Evolutionary conservation across 2,797 vertebrate species (phyloP).

Genomic region (Adelosebastes latens): DNA sequence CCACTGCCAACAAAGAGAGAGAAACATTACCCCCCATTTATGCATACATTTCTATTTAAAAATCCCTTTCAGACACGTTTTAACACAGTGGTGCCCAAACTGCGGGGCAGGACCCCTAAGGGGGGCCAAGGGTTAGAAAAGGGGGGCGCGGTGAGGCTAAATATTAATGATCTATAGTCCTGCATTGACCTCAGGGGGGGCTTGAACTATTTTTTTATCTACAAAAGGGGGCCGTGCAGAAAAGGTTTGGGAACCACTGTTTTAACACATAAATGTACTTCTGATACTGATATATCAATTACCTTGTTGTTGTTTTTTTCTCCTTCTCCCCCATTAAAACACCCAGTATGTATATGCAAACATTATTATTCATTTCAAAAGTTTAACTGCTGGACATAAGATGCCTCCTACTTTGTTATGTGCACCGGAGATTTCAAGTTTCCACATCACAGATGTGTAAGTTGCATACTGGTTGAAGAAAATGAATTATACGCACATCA

Average conservation of each 20-base stretch:
- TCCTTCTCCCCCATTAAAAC: neutral
- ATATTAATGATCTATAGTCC: too few relatives aligned
- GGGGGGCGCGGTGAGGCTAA: too few relatives aligned
- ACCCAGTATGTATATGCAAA: neutral
- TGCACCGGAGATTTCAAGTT: neutral
- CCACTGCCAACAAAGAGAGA: constrained; percentile 81
- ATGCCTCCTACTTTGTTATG: neutral
- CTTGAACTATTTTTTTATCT: too few relatives aligned
- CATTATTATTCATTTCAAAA: neutral
- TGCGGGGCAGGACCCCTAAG: too few relatives aligned
- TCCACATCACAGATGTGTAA: too few relatives aligned
- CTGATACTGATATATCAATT: neutral
- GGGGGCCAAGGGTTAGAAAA: too few relatives aligned
- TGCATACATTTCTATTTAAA: neutral
- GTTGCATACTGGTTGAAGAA: too few relatives aligned
- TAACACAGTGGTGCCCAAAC: neutral
- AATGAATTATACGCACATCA: too few relatives aligned
- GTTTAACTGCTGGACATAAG: neutral
- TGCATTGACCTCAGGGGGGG: too few relatives aligned
- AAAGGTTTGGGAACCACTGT: too few relatives aligned
- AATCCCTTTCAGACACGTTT: neutral
- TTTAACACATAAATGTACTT: too few relatives aligned
- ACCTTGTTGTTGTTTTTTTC: neutral
- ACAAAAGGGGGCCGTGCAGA: too few relatives aligned
- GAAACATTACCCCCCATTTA: neutral